Conservation (phyloP, 2,113 vertebrate species). For the Myotis davidii region DNA sequence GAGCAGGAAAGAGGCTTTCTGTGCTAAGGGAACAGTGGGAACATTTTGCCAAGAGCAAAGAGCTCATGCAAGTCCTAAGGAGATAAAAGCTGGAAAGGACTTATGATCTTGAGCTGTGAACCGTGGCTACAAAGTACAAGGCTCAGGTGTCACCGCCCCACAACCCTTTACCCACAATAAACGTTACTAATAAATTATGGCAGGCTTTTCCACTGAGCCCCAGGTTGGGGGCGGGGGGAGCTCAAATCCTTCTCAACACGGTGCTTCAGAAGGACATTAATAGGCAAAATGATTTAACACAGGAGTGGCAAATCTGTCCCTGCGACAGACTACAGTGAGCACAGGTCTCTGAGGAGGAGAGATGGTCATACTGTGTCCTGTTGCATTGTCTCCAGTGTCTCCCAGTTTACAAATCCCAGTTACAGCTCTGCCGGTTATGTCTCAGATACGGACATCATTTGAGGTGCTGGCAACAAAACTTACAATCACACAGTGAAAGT, state of each 20-base stretch:
- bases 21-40: neutral
- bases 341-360: neutral
- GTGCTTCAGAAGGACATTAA: neutral
- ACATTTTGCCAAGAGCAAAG: slow-evolving; percentile 32
- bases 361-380: neutral
- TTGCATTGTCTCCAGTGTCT: neutral
- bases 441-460: neutral
- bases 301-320: neutral
- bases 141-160: neutral
- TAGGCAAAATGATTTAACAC: neutral
- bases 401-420: neutral
- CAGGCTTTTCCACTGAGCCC: neutral
- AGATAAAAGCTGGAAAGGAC: slow-evolving; percentile 25
- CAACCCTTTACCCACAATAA: neutral
- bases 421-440: neutral
- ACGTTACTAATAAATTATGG: neutral
- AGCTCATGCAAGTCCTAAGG: neutral
- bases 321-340: neutral
- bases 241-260: neutral
- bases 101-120: neutral
- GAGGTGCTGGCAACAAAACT: neutral
- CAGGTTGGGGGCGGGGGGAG: rapidly evolving
- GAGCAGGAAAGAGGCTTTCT: slow-evolving; percentile 25
- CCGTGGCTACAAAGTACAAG: neutral
- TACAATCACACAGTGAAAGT: neutral